Base-by-base conservation (phyloP, 2,113 vertebrate species). In the Spermophilus dauricus region DNA sequence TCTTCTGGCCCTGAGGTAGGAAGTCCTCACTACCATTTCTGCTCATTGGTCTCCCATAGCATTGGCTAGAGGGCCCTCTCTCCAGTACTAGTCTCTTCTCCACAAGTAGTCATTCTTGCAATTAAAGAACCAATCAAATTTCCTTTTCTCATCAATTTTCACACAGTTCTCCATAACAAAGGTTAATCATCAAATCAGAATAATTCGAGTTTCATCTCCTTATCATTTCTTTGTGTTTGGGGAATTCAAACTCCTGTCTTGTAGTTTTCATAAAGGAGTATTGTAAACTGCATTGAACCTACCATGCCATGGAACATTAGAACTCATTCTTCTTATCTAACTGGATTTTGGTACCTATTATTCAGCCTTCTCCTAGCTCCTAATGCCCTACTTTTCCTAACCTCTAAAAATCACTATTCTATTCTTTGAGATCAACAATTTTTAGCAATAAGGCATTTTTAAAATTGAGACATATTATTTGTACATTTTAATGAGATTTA, bases 41-140 rank as follows among this genome's bases (percentile, higher is more conserved):
- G 2, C 4, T 2, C 26, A 11, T 16, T 20, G 10, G 5, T 10
- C 14, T 67, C 48, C 53, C 2, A 4, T 3, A n/a, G 76, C 14
- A 28, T 34, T 69, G 12, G 6, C 37, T 24, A 24, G 16, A 75
- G 45, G 5, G 7, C 53, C 37, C 26, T 82, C 34, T 51, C 39
- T 24, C 32, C 14, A 69, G 32, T 34, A 3, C 67, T 34, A 34
- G 32, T 8, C 5, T 12, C 67, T 69, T 16, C 67, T 69, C 32
- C 32, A 34, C 65, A 80, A 61, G 58, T 61, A 61, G 58, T 24
- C 13, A 20, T 24, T 48, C 76, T 48, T 81, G 37, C 28, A 56
- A 85, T 67, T 17, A 53, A 81, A 51, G 30, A 61, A 61, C 58
- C 58, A 61, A 14, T 80, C 45, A 30, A 53, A 7, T 37, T 78